Conservation (phyloP, 2,888 invertebrate genomes). For the Nephrocerus scutellatus region DNA sequence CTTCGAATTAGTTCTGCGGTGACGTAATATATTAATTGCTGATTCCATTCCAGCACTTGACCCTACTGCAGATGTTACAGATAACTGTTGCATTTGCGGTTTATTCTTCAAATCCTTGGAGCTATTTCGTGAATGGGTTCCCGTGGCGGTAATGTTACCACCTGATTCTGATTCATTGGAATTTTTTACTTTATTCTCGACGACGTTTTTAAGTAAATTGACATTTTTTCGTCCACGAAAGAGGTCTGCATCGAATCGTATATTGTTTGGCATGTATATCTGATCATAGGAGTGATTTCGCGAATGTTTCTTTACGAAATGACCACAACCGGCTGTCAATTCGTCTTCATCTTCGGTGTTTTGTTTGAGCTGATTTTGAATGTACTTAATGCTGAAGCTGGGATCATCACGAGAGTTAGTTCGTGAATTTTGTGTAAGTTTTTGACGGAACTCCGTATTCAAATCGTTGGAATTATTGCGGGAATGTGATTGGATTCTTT, state of each 20-base stretch:
- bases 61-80: conserved; percentile 30
- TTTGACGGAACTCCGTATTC: conserved; percentile 37
- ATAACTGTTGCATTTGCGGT: conserved; percentile 15
- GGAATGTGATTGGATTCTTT: conserved; percentile 45
- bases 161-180: conserved; percentile 41
- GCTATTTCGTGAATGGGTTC: conserved; percentile 51
- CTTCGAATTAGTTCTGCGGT: conserved; percentile 57
- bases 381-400: conserved; percentile 43
- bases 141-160: conserved; percentile 23
- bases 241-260: conserved; percentile 46
- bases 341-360: conserved; percentile 41
- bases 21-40: conserved; percentile 48
- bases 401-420: conserved; percentile 43
- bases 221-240: conserved; percentile 42
- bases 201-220: conserved; percentile 43
- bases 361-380: conserved; percentile 44
- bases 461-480: conserved; percentile 48
- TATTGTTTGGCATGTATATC: conserved; percentile 48
- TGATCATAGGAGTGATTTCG: conserved; percentile 48
- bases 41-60: conserved; percentile 22
- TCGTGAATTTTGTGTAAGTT: conserved; percentile 36
- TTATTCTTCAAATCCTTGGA: conserved; percentile 48
- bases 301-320: conserved; percentile 45
- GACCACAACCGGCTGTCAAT: conserved; percentile 41
- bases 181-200: conserved; percentile 41